phyloP scores from a whole-genome alignment of 1,140 invertebrate species.

The Leptinotarsa texana region DNA sequence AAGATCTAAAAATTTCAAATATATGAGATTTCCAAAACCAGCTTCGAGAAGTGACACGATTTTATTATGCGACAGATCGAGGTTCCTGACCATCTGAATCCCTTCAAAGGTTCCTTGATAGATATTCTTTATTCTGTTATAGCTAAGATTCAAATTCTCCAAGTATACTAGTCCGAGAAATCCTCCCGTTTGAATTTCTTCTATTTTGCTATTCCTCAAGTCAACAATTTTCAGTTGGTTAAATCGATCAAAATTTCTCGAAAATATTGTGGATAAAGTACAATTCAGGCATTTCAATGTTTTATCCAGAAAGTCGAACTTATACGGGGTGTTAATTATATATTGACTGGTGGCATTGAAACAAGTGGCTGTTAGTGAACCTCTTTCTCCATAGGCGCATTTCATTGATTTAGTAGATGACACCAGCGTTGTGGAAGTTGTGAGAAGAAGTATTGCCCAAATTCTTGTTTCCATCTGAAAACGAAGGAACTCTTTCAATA shows the following conservation, averaged over 20 bases:
- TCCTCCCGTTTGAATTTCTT: slow-evolving; percentile 36
- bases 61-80: slow-evolving; percentile 47
- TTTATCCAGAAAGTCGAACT: slow-evolving; percentile 53
- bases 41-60: slow-evolving; percentile 42
- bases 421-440: background rate
- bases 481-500: slow-evolving; percentile 20
- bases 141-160: slow-evolving; percentile 39
- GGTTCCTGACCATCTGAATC: slow-evolving; percentile 45
- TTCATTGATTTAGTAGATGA: slow-evolving; percentile 36
- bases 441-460: slow-evolving; percentile 9
- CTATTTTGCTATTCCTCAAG: slow-evolving; percentile 42
- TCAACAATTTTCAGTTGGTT: slow-evolving; percentile 50
- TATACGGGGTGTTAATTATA: slow-evolving; percentile 48
- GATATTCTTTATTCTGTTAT: slow-evolving; percentile 48
- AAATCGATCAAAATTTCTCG: slow-evolving; percentile 49
- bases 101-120: slow-evolving; percentile 47
- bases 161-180: slow-evolving; percentile 52
- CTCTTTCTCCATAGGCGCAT: slow-evolving; percentile 52
- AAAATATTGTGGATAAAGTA: slow-evolving; percentile 42
- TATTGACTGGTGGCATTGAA: slow-evolving; percentile 46
- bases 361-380: slow-evolving; percentile 52
- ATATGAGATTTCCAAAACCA: slow-evolving; percentile 48
- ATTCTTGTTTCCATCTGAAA: slow-evolving; percentile 23
- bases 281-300: slow-evolving; percentile 50
- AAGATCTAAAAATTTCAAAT: slow-evolving; percentile 61